Evolutionary conservation across 2,888 invertebrate species (phyloP), one percentile per base, ranked within the genome.

Genomic region (Chironomus tentans): DNA sequence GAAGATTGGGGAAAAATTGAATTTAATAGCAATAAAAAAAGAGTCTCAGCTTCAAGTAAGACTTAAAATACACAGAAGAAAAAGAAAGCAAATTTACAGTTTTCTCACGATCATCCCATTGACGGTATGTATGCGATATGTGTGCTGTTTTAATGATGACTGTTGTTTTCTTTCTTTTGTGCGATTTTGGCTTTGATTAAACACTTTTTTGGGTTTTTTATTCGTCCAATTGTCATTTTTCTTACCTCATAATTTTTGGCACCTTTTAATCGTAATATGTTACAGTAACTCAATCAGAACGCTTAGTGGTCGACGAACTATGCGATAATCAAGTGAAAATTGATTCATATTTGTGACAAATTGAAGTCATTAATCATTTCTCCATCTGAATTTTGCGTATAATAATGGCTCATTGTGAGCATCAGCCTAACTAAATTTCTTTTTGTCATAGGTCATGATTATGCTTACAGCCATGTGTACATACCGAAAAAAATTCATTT

Each of bases 361-460:
- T 38, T 38, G 38, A 38, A 38, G 38, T 38, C 38, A 38, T 38
- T 38, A 38, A 0, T 38, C 38, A 38, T 38, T 10, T 38, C 10
- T 38, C 10, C 1, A 10, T 38, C 38, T 38, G 38, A 65, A 24
- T 24, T 18, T 24, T 24, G 65, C 38, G 38, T 38, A 38, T 2
- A 56, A 56, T 65, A 65, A 65, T 65, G 4, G 7, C 22, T 65
- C 65, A 3, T 15, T 15, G 13, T 22, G 22, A 21, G 10, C 13
- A 24, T 22, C 12, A 22, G 24, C 13, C 12, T 24, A 21, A 13
- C 22, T 24, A 24, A 65, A 65, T 61, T 12, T 65, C 21, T 47
- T n/a, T n/a, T 68, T 74, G 74, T 65, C 68, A 74, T 68, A 74
- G 74, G 74, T 74, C 68, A 62, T 13, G 74, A 38, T 46, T 15